Conservation (phyloP, 2,888 invertebrate genomes). For the Athalia cordata region DNA sequence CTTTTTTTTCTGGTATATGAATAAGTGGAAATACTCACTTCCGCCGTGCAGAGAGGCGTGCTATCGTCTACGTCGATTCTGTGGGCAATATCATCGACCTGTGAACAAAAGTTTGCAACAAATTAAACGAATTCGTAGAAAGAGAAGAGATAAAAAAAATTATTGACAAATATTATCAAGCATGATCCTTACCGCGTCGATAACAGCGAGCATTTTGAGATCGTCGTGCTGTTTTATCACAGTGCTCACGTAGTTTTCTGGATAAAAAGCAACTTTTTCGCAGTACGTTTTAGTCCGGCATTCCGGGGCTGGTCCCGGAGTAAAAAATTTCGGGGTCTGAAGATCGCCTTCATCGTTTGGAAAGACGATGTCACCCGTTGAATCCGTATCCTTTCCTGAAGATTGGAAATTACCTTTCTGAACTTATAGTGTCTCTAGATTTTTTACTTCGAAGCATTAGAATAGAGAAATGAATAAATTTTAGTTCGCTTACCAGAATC, state of each 20-base stretch:
- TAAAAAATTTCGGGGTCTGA: neutral
- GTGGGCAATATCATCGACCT: slow-evolving; percentile 55
- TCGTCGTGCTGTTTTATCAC: slow-evolving; percentile 56
- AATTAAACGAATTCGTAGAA: too few species aligned
- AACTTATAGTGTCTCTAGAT: too few species aligned
- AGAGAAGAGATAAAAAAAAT: too few species aligned
- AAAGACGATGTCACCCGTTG: slow-evolving; percentile 58
- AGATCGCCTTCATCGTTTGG: slow-evolving; percentile 53
- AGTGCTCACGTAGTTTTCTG: slow-evolving; percentile 56
- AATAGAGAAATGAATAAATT: neutral
- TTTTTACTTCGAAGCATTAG: too few species aligned
- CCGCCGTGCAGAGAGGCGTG: slow-evolving; percentile 53
- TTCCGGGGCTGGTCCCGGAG: slow-evolving; percentile 42
- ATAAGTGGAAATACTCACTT: slow-evolving; percentile 50
- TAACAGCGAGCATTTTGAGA: slow-evolving; percentile 55
- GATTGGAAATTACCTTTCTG: neutral
- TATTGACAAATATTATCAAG: too few species aligned
- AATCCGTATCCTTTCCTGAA: neutral
- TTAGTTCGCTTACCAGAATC: neutral
- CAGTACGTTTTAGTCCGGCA: slow-evolving; percentile 62
- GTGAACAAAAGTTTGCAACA: slow-evolving; percentile 2
- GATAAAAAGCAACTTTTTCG: slow-evolving; percentile 59
- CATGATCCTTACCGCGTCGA: slow-evolving; percentile 25
- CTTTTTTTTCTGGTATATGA: neutral
- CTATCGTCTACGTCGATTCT: slow-evolving; percentile 55